Conservation (phyloP, 2,888 invertebrate species). For the Calameuta pallipes region DNA sequence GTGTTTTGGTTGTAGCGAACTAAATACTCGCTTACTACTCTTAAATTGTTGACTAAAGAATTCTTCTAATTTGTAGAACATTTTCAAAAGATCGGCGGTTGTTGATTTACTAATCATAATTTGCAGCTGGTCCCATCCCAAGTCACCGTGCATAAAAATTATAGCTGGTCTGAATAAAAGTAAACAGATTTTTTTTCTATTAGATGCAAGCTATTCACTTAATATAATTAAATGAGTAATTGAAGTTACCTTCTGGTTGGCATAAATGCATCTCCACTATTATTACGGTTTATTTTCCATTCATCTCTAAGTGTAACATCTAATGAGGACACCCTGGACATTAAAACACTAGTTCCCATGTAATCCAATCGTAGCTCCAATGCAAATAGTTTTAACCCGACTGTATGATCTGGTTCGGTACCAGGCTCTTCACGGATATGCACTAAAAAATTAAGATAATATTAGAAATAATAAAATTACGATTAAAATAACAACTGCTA, state of each 20-base stretch:
- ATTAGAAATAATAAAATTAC: not conserved
- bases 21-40: constrained; percentile 92
- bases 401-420: constrained; percentile 88
- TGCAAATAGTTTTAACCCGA: constrained; percentile 84
- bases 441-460: constrained; percentile 68
- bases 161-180: constrained; percentile 76
- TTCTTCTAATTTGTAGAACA: constrained; percentile 96
- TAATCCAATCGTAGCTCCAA: constrained; percentile 94
- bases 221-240: not conserved
- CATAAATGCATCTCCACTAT: constrained; percentile 69
- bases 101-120: constrained; percentile 97
- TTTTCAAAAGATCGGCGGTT: constrained; percentile 95
- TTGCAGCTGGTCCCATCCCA: constrained; percentile 96
- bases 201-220: not conserved
- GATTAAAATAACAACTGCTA: not conserved
- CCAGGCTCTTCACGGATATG: constrained; percentile 92
- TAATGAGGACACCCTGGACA: constrained; percentile 88
- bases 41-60: constrained; percentile 99
- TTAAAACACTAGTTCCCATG: constrained; percentile 96
- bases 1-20: constrained; percentile 73
- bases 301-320: constrained; percentile 86
- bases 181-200: not conserved
- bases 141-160: constrained; percentile 91
- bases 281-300: constrained; percentile 78
- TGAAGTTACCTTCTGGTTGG: constrained; percentile 72